Conservation (phyloP, 2,797 vertebrate genomes). For the Chelon auratus region DNA sequence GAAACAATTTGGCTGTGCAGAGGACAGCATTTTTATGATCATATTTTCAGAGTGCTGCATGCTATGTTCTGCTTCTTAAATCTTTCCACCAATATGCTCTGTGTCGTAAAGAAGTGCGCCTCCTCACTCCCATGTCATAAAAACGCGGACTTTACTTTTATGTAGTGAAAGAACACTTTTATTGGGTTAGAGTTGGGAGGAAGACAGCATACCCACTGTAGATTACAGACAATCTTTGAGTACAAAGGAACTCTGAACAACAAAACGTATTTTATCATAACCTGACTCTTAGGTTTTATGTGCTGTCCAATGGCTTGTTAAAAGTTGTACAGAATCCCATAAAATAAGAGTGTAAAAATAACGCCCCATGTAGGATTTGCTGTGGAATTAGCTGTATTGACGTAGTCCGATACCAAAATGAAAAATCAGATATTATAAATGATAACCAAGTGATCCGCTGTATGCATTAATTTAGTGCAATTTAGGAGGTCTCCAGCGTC, state of each 20-base stretch:
- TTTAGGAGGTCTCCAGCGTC: slow-evolving; percentile 24
- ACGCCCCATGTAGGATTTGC: neutral
- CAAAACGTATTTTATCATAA: neutral
- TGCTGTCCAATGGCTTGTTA: slow-evolving; percentile 30
- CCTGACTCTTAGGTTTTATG: neutral
- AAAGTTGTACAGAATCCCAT: slow-evolving; percentile 6
- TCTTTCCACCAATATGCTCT: slow-evolving; percentile 65
- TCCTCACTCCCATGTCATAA: slow-evolving; percentile 63
- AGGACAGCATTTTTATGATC: slow-evolving; percentile 69
- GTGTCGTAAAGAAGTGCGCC: slow-evolving; percentile 67
- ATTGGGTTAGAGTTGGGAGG: slow-evolving; percentile 26
- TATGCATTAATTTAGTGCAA: slow-evolving; percentile 21
- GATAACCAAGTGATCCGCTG: slow-evolving; percentile 9
- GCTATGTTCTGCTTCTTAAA: slow-evolving; percentile 70
- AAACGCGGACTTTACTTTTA: slow-evolving; percentile 67
- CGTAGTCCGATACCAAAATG: neutral
- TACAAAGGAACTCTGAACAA: slow-evolving; percentile 17
- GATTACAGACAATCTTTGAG: slow-evolving; percentile 5
- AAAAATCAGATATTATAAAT: slow-evolving; percentile 16
- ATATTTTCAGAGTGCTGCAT: slow-evolving; percentile 61
- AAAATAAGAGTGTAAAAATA: slow-evolving; percentile 19
- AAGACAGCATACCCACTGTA: slow-evolving; percentile 15
- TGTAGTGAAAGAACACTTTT: slow-evolving; percentile 54
- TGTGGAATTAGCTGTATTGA: slow-evolving; percentile 17
- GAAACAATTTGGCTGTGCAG: slow-evolving; percentile 52